Base-by-base conservation (phyloP, 2,888 invertebrate genomes). In the Cyrtodaria siliqua region DNA sequence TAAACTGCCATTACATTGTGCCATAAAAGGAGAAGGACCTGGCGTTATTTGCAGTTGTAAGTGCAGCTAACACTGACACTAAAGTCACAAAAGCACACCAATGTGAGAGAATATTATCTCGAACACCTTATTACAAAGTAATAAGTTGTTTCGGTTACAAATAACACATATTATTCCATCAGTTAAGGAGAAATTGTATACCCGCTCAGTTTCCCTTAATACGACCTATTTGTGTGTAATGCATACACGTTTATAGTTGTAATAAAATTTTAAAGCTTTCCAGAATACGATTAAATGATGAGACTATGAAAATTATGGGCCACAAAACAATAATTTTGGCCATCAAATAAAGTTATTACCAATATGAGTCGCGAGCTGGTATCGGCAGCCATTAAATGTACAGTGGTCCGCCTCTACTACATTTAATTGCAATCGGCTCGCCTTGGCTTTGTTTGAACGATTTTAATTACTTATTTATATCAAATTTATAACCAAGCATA, bases 251-350 rank as follows among this genome's bases (percentile, higher is more conserved):
- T 80, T 80, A 80, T 72, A 60, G 57, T 4, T 42, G 69, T 55
- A 69, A 76, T 80, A 80, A 78, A 80, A 80, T 26, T 74, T 72
- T 67, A 76, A 72, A 69, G 72, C 75, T 68, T 69, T 69, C 66
- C 66, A 49, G 44, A 69, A 69, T 63, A 53, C 61, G 75, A 50
- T 59, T 76, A 64, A 69, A 78, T 56, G 62, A 60, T 52, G 57
- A 53, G 62, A 69, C 60, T 76, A 57, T 56, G 72, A 69, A 76
- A 72, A 69, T 80, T 70, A 80, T 75, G 69, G 75, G 68, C 60
- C 70, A 61, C 61, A 72, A 79, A 69, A 76, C 72, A 72, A 72
- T 72, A 72, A 73, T 66, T 62, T 69, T 76, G 72, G 66, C 75
- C 75, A 72, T 76, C 75, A 72, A 66, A 66, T 62, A 61, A 63